Evolutionary conservation across 1,140 invertebrate genomes (phyloP).

Genomic region (Caenorhabditis elegans): WBcel235 BX284606.5:5466501-5467000

Average conservation of each 20-base stretch:
- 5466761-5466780: not conserved
- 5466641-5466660: not conserved
- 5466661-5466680: not conserved
- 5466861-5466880: too few species aligned
- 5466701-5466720: conserved; percentile 4
- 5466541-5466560: not conserved
- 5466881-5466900: too few species aligned
- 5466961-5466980: too few species aligned
- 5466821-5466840: too few species aligned
- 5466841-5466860: too few species aligned
- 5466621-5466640: conserved; percentile 17
- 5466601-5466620: conserved; percentile 21
- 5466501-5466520: not conserved
- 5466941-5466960: too few species aligned
- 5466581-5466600: conserved; percentile 14
- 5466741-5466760: too few species aligned
- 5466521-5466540: not conserved
- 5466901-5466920: too few species aligned
- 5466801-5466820: too few species aligned
- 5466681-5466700: not conserved
- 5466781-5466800: too few species aligned
- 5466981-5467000: too few species aligned
- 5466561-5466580: conserved; percentile 16
- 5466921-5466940: too few species aligned
- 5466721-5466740: conserved; percentile 16